Conservation (phyloP, 2,888 invertebrate species). For the Cataglyphis albicans region DNA sequence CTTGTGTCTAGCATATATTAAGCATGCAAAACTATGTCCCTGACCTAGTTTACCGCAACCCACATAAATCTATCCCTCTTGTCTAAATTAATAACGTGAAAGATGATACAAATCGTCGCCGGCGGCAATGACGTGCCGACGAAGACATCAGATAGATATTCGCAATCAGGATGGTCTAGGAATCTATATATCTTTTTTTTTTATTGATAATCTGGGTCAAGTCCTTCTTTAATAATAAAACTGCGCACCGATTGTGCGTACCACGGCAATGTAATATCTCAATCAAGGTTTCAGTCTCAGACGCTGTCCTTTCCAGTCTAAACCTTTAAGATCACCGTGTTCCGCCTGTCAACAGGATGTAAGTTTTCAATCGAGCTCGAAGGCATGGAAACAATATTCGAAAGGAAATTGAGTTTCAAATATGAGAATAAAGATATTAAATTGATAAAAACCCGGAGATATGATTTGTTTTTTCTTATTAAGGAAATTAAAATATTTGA, state of each 20-base stretch:
- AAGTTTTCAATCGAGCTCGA: slow-evolving; percentile 36
- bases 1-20: background rate
- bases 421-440: background rate
- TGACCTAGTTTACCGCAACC: slow-evolving; percentile 61
- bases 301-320: slow-evolving; percentile 56
- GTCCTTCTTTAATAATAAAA: slow-evolving; percentile 72
- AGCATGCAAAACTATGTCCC: slow-evolving; percentile 52
- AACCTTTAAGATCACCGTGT: slow-evolving; percentile 60
- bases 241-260: slow-evolving; percentile 61
- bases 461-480: background rate
- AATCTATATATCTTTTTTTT: slow-evolving; percentile 57
- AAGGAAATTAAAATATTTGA: background rate
- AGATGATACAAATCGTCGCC: slow-evolving; percentile 67
- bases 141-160: slow-evolving; percentile 60
- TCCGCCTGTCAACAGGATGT: slow-evolving; percentile 46
- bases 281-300: slow-evolving; percentile 73
- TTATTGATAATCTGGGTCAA: slow-evolving; percentile 69
- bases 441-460: background rate
- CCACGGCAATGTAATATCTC: slow-evolving; percentile 72
- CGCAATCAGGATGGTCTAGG: slow-evolving; percentile 62
- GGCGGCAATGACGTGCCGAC: slow-evolving; percentile 41
- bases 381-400: background rate
- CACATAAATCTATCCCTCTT: slow-evolving; percentile 60
- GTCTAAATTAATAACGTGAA: slow-evolving; percentile 65
- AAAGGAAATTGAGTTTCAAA: background rate